These are phyloP conservation scores for Anabas testudineus DNA, from an alignment of 2,797 vertebrate genomes.

Conservation along the genomic window DNA sequence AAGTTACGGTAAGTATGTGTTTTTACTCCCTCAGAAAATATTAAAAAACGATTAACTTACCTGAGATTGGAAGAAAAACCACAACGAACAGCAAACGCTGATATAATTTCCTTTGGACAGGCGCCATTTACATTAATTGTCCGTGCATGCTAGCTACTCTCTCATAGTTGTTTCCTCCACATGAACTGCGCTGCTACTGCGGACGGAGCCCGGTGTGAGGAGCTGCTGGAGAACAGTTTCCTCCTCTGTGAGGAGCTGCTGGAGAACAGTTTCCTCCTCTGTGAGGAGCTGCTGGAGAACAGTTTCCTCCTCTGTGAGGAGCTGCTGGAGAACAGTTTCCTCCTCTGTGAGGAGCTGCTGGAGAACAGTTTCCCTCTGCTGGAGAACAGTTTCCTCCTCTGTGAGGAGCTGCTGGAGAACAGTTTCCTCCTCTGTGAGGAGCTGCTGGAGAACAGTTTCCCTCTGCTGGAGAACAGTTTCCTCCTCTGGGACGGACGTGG, in stretches of 20 bases:
- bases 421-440: constrained; percentile 65
- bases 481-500: constrained; percentile 54
- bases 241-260: too few species aligned
- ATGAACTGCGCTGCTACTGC: constrained; percentile 61
- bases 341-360: too few species aligned
- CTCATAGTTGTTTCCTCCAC: constrained; percentile 60
- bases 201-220: constrained; percentile 24
- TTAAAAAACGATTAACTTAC: constrained; percentile 65
- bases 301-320: too few species aligned
- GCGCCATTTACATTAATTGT: constrained; percentile 84
- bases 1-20: too few species aligned
- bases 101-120: constrained; percentile 74
- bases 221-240: constrained; percentile 55
- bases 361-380: too few species aligned
- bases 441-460: too few species aligned
- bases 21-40: neutral
- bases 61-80: constrained; percentile 81
- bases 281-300: too few species aligned
- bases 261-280: too few species aligned
- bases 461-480: too few species aligned
- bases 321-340: too few species aligned
- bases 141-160: constrained; percentile 77
- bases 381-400: constrained; percentile 63
- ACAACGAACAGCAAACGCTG: constrained; percentile 79
- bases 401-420: constrained; percentile 46